Evolutionary conservation across 2,888 invertebrate species (phyloP).

Genomic region (Amiota communis): DNA sequence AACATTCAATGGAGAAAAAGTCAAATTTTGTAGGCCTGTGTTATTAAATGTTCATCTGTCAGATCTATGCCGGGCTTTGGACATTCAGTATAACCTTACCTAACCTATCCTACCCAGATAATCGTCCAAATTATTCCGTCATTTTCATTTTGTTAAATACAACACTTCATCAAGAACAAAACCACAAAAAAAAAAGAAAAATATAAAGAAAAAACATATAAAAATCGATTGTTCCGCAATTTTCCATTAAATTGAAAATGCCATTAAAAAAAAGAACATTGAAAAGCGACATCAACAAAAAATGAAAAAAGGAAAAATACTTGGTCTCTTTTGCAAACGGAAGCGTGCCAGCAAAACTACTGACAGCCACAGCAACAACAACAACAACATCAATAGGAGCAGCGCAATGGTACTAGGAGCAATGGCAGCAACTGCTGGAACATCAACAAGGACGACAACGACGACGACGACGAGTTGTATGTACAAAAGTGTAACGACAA

Average conservation of each 20-base stretch:
- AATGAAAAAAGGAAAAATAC: constrained; percentile 33
- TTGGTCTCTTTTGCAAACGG: constrained; percentile 32
- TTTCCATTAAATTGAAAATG: constrained; percentile 51
- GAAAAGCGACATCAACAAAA: background rate
- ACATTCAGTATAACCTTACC: too few relatives aligned
- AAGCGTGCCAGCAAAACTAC: constrained; percentile 14
- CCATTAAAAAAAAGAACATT: constrained; percentile 16
- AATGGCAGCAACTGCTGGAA: constrained; percentile 39
- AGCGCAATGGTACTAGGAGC: background rate
- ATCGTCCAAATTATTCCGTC: background rate
- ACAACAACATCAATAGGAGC: background rate
- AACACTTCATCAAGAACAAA: constrained; percentile 25
- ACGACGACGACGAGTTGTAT: constrained; percentile 18
- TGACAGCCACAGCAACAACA: constrained; percentile 13
- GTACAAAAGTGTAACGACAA: constrained; percentile 54
- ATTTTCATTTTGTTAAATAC: constrained; percentile 18
- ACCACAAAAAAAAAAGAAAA: background rate
- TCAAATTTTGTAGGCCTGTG: too few relatives aligned
- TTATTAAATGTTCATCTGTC: too few relatives aligned
- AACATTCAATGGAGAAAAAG: too few relatives aligned
- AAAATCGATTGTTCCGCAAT: constrained; percentile 56
- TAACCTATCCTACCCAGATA: background rate
- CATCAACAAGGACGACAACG: constrained; percentile 42
- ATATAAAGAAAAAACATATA: constrained; percentile 7
- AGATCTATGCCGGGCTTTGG: too few relatives aligned